These are phyloP conservation scores for Zootermopsis nevadensis DNA, from an alignment of 2,888 invertebrate species.

Conservation along the genomic window DNA sequence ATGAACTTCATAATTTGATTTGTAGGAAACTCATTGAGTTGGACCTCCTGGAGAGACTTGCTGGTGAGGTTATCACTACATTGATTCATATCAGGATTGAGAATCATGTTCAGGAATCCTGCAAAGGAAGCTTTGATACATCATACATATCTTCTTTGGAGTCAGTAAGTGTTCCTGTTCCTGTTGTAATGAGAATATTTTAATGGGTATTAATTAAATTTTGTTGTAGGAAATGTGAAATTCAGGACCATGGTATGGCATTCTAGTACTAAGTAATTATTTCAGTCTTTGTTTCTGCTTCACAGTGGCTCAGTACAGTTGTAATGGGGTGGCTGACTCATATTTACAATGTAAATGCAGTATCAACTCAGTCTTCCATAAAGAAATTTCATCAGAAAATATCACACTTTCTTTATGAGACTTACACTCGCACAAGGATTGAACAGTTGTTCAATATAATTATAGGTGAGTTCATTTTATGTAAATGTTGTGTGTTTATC, in stretches of 20 bases:
- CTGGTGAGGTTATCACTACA: constrained; percentile 85
- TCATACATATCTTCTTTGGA: constrained; percentile 82
- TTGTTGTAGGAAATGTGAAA: too few relatives aligned
- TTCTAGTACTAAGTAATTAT: too few relatives aligned
- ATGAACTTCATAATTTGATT: not conserved
- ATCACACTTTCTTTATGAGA: constrained; percentile 85
- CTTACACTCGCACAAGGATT: constrained; percentile 88
- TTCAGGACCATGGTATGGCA: too few relatives aligned
- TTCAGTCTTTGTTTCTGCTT: constrained; percentile 51
- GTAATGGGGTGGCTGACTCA: constrained; percentile 88
- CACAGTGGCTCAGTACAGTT: constrained; percentile 86
- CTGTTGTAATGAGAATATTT: not conserved
- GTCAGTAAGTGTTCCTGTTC: constrained; percentile 68
- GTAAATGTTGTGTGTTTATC: too few relatives aligned
- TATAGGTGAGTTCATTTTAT: constrained; percentile 70
- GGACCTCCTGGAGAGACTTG: constrained; percentile 82
- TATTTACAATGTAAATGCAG: constrained; percentile 79
- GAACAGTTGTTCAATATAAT: constrained; percentile 96
- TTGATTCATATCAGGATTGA: constrained; percentile 87
- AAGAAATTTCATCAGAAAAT: constrained; percentile 80
- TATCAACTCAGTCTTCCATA: constrained; percentile 69
- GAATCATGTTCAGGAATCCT: constrained; percentile 84
- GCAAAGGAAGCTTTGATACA: constrained; percentile 87
- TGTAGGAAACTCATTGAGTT: constrained; percentile 76
- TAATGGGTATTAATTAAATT: too few relatives aligned